Percentiles rank a stretch among this genome's conserved stretches.
Conservation (phyloP, 2,797 vertebrate species). For the Spinus pinus region DNA sequence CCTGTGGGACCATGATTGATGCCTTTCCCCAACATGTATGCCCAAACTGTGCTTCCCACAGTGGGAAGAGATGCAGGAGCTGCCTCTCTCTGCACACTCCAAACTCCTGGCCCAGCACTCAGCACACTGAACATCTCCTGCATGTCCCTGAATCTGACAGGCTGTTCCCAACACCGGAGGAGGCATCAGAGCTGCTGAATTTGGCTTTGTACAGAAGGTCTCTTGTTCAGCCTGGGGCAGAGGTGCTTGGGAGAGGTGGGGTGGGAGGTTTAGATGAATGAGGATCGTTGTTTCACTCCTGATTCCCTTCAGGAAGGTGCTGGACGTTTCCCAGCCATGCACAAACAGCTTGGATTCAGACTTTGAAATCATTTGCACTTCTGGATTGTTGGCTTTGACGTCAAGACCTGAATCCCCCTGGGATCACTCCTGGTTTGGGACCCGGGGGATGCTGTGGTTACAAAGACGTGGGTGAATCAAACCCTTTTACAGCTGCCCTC, state of each 20-base stretch:
- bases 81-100: not conserved
- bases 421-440: not conserved
- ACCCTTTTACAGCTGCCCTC: not conserved
- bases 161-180: not conserved
- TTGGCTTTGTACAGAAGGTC: not conserved
- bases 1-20: fast-evolving
- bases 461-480: fast-evolving
- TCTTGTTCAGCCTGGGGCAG: not conserved
- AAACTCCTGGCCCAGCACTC: not conserved
- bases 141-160: not conserved
- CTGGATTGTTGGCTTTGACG: not conserved
- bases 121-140: not conserved
- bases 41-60: not conserved
- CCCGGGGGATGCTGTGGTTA: not conserved
- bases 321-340: not conserved
- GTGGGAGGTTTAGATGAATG: slow-evolving; percentile 18
- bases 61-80: not conserved
- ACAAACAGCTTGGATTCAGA: not conserved
- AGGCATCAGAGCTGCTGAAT: not conserved
- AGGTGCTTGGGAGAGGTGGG: not conserved
- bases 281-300: not conserved
- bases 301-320: not conserved
- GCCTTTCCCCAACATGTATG: not conserved
- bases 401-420: not conserved
- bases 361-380: not conserved